Conservation (phyloP, 2,797 vertebrate genomes). For the Sebastes melanostomus region DNA sequence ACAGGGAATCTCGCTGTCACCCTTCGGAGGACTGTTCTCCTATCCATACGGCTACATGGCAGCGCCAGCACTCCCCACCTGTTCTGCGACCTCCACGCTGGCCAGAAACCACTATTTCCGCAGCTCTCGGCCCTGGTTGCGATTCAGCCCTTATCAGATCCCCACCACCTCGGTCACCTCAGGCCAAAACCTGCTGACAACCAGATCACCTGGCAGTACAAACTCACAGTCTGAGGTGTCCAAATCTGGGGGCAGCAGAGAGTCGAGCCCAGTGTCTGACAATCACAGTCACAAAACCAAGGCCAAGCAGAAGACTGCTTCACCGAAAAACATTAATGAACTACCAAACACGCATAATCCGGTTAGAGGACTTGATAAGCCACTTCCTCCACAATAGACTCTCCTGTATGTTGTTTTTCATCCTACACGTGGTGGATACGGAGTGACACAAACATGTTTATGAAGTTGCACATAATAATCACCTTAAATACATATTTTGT, state of each 20-base stretch:
- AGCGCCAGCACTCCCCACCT: conserved; percentile 70
- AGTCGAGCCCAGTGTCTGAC: conserved; percentile 77
- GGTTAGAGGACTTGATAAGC: conserved; percentile 85
- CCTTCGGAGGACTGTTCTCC: conserved; percentile 88
- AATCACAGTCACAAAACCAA: conserved; percentile 80
- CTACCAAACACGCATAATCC: conserved; percentile 85
- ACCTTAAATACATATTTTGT: not conserved
- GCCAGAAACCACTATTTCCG: conserved; percentile 84
- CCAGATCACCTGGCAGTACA: conserved; percentile 72
- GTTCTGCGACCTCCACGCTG: conserved; percentile 75
- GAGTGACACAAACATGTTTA: not conserved
- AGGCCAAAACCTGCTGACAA: conserved; percentile 78
- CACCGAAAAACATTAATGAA: conserved; percentile 83
- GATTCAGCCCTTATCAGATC: conserved; percentile 91
- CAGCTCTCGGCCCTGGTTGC: conserved; percentile 84
- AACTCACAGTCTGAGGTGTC: conserved; percentile 71
- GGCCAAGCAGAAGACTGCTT: conserved; percentile 80
- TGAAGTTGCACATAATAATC: conserved; percentile 8
- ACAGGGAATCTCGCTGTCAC: conserved; percentile 90
- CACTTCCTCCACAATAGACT: conserved; percentile 81
- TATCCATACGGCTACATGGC: conserved; percentile 92
- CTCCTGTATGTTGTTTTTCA: conserved; percentile 73
- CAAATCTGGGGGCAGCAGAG: conserved; percentile 71
- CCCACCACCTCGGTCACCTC: conserved; percentile 81
- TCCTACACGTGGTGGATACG: not conserved